Percentiles rank a stretch among this genome's conserved stretches.
These are phyloP conservation scores for Cygnus buccinator DNA, from an alignment of 2,113 vertebrate genomes.

Conservation along the genomic window DNA sequence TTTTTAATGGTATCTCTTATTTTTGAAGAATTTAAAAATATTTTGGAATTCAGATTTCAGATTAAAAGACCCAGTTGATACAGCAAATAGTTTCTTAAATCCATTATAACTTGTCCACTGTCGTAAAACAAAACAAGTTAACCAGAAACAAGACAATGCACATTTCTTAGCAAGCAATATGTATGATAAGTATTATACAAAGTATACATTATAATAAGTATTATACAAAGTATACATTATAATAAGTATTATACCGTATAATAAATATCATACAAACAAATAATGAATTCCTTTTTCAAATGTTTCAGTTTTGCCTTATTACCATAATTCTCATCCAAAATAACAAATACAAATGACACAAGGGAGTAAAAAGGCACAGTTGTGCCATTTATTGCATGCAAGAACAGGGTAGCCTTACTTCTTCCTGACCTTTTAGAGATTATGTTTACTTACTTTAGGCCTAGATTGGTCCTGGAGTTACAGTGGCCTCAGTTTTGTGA, in stretches of 20 bases:
- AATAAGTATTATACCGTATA: too few species aligned
- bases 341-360: background rate
- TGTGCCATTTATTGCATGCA: background rate
- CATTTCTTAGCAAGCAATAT: background rate
- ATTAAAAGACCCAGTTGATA: background rate
- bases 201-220: too few species aligned
- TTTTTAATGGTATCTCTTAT: background rate
- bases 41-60: background rate
- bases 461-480: background rate
- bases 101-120: background rate
- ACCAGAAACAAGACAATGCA: background rate
- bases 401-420: background rate
- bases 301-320: background rate
- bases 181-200: too few species aligned
- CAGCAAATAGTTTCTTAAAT: background rate
- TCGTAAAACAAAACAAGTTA: background rate
- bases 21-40: background rate
- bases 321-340: background rate
- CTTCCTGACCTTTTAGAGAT: background rate
- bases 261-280: background rate
- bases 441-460: background rate
- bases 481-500: background rate
- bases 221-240: too few species aligned
- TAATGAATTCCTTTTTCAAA: background rate
- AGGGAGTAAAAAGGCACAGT: background rate